Evolutionary conservation across 2,113 vertebrate species (phyloP).

Genomic region (Lycocorax pyrrhopterus): DNA sequence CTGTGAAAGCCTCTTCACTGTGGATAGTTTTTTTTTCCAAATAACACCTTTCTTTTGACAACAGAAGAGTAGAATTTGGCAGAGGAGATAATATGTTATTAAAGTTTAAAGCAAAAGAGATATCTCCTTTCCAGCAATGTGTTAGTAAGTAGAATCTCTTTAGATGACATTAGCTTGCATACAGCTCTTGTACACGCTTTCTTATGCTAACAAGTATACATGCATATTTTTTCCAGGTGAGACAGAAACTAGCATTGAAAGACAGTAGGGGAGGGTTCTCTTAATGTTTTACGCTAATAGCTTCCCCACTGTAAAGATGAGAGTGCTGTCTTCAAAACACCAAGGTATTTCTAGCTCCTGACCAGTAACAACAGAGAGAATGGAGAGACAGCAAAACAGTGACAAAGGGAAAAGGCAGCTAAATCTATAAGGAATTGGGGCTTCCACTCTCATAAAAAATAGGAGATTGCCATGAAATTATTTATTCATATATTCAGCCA

Average conservation of each 20-base stretch:
- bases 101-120: neutral
- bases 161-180: neutral
- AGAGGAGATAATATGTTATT: neutral
- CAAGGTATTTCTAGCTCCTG: neutral
- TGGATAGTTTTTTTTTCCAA: neutral
- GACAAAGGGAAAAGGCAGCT: neutral
- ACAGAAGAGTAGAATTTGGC: neutral
- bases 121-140: neutral
- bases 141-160: neutral
- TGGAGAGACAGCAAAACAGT: neutral
- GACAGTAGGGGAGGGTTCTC: neutral
- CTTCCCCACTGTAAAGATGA: neutral
- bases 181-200: neutral
- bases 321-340: neutral
- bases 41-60: neutral
- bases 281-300: neutral
- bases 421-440: neutral
- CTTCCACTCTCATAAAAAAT: neutral
- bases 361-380: neutral
- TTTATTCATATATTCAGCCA: neutral
- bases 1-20: neutral
- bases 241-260: neutral
- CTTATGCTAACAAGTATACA: neutral
- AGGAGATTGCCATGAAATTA: neutral
- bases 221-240: neutral